Percentiles rank a stretch among this genome's conserved stretches.
Conservation (phyloP, 30 jellyfish, hydroid and myxozoan species). For the Turritopsis dohrnii region DNA sequence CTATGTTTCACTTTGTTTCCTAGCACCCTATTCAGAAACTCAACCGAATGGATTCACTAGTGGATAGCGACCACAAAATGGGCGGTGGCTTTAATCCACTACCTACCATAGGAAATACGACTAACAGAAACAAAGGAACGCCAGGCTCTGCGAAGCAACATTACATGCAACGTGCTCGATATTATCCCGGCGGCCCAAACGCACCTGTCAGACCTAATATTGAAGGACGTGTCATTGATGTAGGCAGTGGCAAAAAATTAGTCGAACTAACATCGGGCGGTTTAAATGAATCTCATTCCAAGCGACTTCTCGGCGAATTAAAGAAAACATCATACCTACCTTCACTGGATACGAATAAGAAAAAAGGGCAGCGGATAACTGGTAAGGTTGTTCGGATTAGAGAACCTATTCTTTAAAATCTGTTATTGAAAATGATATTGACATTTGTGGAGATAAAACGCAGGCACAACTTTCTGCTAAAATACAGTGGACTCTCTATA, state of each 20-base stretch:
- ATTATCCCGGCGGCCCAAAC: slow-evolving; percentile 92
- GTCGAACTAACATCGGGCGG: slow-evolving; percentile 88
- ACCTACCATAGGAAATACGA: slow-evolving; percentile 25
- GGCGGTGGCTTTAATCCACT: slow-evolving; percentile 14
- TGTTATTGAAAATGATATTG: no score
- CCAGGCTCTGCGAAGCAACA: slow-evolving; percentile 89
- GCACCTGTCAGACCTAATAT: slow-evolving; percentile 59
- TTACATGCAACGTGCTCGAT: slow-evolving; percentile 78
- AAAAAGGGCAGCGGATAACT: slow-evolving; percentile 52
- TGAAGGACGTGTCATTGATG: slow-evolving; percentile 85
- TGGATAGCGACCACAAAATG: not conserved
- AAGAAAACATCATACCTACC: slow-evolving; percentile 60
- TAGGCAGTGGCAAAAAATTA: slow-evolving; percentile 87
- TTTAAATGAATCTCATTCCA: slow-evolving; percentile 46
- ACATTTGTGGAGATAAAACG: no score
- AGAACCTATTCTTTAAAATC: not conserved
- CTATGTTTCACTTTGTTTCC: not conserved
- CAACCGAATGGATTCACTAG: slow-evolving; percentile 16
- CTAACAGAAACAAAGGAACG: not conserved
- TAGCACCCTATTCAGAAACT: slow-evolving; percentile 12
- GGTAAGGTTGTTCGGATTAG: slow-evolving; percentile 41
- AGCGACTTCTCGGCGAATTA: slow-evolving; percentile 41
- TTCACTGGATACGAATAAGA: slow-evolving; percentile 53
- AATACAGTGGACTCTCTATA: no score
- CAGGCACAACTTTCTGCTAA: no score